Base-by-base conservation (phyloP, 2,888 invertebrate genomes). In the Ceraclea dissimilis region DNA sequence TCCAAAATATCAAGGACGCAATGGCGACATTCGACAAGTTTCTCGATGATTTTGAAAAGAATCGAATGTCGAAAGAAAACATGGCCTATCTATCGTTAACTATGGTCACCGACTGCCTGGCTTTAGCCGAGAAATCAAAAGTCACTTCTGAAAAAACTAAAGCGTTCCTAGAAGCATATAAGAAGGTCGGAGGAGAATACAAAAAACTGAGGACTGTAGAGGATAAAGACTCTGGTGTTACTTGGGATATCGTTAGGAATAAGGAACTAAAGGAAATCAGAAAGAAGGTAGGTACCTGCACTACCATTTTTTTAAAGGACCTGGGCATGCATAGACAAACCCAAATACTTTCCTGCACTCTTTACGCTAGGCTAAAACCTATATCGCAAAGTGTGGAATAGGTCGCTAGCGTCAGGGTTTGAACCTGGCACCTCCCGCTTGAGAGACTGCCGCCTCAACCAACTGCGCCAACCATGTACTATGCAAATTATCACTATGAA, bases 191-290 rank as follows among this genome's bases (percentile, higher is more conserved):
- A 6, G 88, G 87, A 0, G 82, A 86, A 50, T 86, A 88, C 68
- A 90, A 90, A 68, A 82, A 84, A 56, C 75, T 90, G 54, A 77
- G 88, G 34, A 85, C 84, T 0, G 80, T 84, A 39, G 71, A 74
- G 48, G 73, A 79, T 1, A 78, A 77, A 34, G 75, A 73, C 1
- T 77, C 78, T 19, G 75, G 74, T 21, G 76, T 78, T 19, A 85
- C 88, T 0, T 90, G 89, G 89, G 90, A 90, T 69, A 83, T 89
- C 57, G 78, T 86, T 6, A 73, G 89, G 63, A 90, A 89, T 65
- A 68, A 69, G 0, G 79, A 79, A 31, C 72, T 90, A 1, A 78
- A 81, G 39, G 74, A 76, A 13, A 71, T 88, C 0, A 75, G 78
- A 62, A 75, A 76, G 11, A 70, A 74, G 54, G 62, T 62, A 47